phyloP scores from a whole-genome alignment of 2,113 vertebrate species.

The Cranoglanis bouderius region DNA sequence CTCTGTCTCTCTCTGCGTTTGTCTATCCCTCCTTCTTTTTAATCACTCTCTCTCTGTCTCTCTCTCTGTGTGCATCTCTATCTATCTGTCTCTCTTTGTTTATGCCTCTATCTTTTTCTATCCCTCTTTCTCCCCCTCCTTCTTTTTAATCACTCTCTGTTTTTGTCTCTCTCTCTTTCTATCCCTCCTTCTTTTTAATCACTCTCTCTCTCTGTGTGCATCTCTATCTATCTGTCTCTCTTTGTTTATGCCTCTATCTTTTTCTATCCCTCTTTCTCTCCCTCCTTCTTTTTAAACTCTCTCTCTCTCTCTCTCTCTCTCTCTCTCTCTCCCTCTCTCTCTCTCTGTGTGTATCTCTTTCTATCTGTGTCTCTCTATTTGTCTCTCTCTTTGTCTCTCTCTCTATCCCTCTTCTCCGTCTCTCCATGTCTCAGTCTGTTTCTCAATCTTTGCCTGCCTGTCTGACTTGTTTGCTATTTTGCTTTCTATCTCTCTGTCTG shows the following conservation, averaged over 20 bases:
- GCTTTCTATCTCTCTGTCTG: constrained; percentile 40
- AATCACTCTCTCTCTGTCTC: background rate
- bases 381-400: background rate
- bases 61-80: background rate
- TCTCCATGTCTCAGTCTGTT: constrained; percentile 69
- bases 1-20: constrained; percentile 56
- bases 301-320: background rate
- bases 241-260: constrained; percentile 25
- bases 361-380: background rate
- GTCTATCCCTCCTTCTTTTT: constrained; percentile 54
- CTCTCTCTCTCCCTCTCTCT: constrained; percentile 32
- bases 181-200: background rate
- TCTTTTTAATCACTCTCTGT: too few relatives aligned
- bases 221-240: background rate
- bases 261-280: constrained; percentile 46
- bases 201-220: background rate
- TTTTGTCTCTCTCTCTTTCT: background rate
- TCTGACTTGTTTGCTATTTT: constrained; percentile 33
- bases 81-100: background rate
- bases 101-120: constrained; percentile 49
- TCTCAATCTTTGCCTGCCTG: constrained; percentile 39
- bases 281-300: too few relatives aligned
- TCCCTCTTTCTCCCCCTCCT: too few relatives aligned
- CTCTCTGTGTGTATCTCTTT: background rate
- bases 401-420: constrained; percentile 53